Conservation (phyloP, 2,797 vertebrate genomes). For the Coreius guichenoti region DNA sequence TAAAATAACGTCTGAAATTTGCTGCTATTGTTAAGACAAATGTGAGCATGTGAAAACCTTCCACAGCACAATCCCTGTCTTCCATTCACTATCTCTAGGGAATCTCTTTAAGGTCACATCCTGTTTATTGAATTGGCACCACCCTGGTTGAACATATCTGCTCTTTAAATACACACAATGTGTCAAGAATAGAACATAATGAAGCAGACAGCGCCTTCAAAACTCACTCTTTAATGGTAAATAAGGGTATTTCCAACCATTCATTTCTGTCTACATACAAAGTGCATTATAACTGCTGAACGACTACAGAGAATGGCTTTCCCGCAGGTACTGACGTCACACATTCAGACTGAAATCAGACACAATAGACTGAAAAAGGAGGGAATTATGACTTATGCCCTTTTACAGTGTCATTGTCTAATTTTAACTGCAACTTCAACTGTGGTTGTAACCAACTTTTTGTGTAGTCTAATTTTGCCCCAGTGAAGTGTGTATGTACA, state of each 20-base stretch:
- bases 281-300: constrained; percentile 72
- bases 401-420: constrained; percentile 2
- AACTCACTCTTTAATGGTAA: constrained; percentile 70
- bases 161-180: constrained; percentile 65
- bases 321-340: constrained; percentile 12
- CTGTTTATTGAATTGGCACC: constrained; percentile 45
- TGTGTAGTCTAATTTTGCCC: neutral
- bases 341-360: constrained; percentile 9
- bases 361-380: constrained; percentile 1
- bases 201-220: constrained; percentile 32
- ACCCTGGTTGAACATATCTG: constrained; percentile 51
- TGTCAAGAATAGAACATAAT: constrained; percentile 60
- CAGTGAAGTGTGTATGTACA: neutral
- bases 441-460: neutral
- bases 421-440: neutral
- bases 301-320: constrained; percentile 27
- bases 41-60: neutral
- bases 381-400: neutral
- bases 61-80: neutral
- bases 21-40: constrained; percentile 19
- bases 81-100: constrained; percentile 16
- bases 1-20: constrained; percentile 63
- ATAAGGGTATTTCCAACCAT: constrained; percentile 59
- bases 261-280: constrained; percentile 68
- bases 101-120: constrained; percentile 37